Percentiles rank a stretch among this genome's conserved stretches.
Conservation (phyloP, 2,113 vertebrate species). For the Gorsachius goisagi region DNA sequence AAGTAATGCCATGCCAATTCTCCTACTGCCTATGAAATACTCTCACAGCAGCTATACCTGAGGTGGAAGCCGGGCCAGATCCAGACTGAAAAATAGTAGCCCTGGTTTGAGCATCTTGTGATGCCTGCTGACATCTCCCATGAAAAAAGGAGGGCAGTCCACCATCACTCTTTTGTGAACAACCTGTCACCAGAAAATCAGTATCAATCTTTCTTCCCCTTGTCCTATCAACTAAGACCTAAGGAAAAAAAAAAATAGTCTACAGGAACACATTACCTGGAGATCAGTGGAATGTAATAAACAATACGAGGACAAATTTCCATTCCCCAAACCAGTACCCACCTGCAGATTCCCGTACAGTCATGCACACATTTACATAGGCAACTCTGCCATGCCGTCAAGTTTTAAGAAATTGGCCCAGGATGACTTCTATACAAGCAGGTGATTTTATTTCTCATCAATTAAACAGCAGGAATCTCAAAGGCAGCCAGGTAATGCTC, state of each 20-base stretch:
- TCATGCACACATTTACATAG: not conserved
- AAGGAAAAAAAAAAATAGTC: slow-evolving; percentile 60
- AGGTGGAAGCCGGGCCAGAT: slow-evolving; percentile 1
- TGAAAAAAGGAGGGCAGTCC: slow-evolving; percentile 26
- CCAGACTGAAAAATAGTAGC: slow-evolving; percentile 30
- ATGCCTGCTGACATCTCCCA: slow-evolving; percentile 38
- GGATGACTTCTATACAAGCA: not conserved
- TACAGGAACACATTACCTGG: not conserved
- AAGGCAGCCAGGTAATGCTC: not conserved
- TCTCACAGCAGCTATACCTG: not conserved
- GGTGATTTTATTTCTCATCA: not conserved
- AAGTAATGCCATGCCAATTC: slow-evolving; percentile 8
- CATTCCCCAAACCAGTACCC: not conserved
- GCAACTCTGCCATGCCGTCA: not conserved
- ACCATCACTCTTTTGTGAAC: slow-evolving; percentile 37
- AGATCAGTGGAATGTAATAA: slow-evolving; percentile 14
- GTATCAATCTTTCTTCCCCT: slow-evolving; percentile 63
- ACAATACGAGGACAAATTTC: not conserved
- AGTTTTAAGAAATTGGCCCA: not conserved
- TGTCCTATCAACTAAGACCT: slow-evolving; percentile 27
- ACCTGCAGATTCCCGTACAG: not conserved
- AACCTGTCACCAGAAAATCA: slow-evolving; percentile 40
- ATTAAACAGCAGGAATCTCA: not conserved
- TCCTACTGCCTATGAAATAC: not conserved
- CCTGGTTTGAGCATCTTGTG: slow-evolving; percentile 52